These are phyloP conservation scores for Tachypleus tridentatus DNA, from an alignment of 1,140 invertebrate species.

Conservation along the genomic window DNA sequence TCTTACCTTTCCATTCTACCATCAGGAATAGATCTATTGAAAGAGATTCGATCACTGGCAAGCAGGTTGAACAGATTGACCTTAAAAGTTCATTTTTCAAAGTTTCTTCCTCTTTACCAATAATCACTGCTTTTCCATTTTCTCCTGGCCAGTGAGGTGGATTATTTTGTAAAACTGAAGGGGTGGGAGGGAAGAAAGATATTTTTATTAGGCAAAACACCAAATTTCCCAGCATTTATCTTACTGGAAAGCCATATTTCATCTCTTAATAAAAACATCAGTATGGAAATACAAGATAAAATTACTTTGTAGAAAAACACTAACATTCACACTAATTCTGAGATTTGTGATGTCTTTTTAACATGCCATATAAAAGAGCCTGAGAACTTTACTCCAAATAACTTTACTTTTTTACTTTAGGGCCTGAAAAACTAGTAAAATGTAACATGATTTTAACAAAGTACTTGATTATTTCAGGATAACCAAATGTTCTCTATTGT, in stretches of 20 bases:
- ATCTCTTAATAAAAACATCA: neutral
- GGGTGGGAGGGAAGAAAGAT: conserved; percentile 1
- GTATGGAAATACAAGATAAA: neutral
- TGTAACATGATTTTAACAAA: too few relatives aligned
- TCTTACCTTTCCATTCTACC: conserved; percentile 77
- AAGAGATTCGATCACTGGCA: conserved; percentile 92
- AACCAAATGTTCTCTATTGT: too few relatives aligned
- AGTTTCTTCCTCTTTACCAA: conserved; percentile 67
- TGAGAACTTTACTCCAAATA: too few relatives aligned
- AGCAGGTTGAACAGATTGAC: conserved; percentile 94
- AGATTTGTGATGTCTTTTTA: too few relatives aligned
- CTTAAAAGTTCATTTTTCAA: conserved; percentile 87
- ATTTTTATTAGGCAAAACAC: neutral
- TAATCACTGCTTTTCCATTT: conserved; percentile 73
- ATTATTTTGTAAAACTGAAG: conserved; percentile 27
- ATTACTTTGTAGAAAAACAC: neutral
- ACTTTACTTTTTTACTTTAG: too few relatives aligned
- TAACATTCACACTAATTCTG: neutral
- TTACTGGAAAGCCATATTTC: neutral
- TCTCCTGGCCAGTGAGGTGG: conserved; percentile 61
- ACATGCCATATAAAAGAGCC: too few relatives aligned
- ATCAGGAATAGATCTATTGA: conserved; percentile 91
- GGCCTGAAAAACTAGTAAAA: too few relatives aligned
- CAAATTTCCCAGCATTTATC: neutral
- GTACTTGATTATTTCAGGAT: too few relatives aligned